Percentiles rank a stretch among this genome's conserved stretches.
Evolutionary conservation across 2,888 invertebrate species (phyloP).

Genomic region (Isotomurus palustris): DNA sequence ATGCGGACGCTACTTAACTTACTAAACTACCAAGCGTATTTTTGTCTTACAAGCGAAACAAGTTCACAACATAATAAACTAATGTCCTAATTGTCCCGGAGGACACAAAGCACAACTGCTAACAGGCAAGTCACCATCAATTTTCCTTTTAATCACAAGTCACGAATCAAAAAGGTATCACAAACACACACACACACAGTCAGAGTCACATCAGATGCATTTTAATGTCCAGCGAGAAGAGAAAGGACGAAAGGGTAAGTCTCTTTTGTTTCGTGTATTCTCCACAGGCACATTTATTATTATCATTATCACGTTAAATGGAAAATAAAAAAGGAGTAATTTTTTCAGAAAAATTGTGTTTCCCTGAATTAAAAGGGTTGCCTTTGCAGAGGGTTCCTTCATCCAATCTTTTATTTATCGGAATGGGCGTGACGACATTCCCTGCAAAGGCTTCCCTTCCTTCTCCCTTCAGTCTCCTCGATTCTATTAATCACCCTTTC

Average conservation of each 20-base stretch:
- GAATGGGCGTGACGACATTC: constrained; percentile 14
- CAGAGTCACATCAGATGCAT: too few relatives aligned
- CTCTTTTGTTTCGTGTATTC: constrained; percentile 2
- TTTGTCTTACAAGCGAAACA: too few relatives aligned
- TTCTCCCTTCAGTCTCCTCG: neutral
- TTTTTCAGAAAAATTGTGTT: constrained; percentile 36
- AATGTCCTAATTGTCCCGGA: too few relatives aligned
- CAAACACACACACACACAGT: too few relatives aligned
- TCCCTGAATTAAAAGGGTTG: constrained; percentile 14
- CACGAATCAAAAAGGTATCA: constrained; percentile 3
- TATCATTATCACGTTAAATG: constrained; percentile 7
- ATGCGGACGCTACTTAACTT: too few relatives aligned
- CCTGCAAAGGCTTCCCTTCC: too few relatives aligned
- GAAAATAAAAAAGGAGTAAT: constrained; percentile 29
- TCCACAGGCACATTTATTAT: constrained; percentile 15
- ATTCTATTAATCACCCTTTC: too few relatives aligned
- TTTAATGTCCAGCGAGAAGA: neutral
- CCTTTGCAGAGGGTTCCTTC: neutral
- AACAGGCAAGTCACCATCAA: too few relatives aligned
- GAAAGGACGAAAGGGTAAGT: neutral
- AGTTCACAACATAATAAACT: too few relatives aligned
- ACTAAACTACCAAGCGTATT: too few relatives aligned
- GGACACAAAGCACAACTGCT: too few relatives aligned
- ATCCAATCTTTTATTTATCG: constrained; percentile 7
- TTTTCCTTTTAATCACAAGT: too few relatives aligned